phyloP scores from a whole-genome alignment of 1,140 invertebrate genomes.

The Cotesia vestalis region DNA sequence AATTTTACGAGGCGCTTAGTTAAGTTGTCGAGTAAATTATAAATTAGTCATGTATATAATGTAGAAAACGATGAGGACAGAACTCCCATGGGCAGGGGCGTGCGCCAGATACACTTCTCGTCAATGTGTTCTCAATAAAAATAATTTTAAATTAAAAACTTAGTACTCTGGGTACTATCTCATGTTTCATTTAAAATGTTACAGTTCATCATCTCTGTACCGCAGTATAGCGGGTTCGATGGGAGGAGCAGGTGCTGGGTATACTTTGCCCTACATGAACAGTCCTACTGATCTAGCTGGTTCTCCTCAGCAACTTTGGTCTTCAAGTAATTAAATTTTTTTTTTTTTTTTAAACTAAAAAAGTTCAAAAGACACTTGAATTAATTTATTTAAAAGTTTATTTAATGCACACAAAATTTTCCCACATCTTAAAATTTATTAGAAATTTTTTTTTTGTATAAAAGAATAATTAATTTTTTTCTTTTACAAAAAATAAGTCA shows the following conservation, averaged over 20 bases:
- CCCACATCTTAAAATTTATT: neutral
- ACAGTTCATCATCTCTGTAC: slow-evolving; percentile 54
- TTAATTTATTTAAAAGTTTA: neutral
- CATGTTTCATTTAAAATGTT: slow-evolving; percentile 36
- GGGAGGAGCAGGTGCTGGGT: slow-evolving; percentile 41
- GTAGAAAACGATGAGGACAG: neutral
- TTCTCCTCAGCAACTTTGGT: slow-evolving; percentile 53
- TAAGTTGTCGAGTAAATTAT: neutral
- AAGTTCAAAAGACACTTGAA: neutral
- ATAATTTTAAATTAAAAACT: slow-evolving; percentile 25
- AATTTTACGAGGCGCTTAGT: too few species aligned
- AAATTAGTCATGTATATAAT: neutral
- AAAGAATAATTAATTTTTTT: too few species aligned
- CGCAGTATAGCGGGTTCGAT: slow-evolving; percentile 51
- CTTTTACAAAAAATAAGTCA: too few species aligned
- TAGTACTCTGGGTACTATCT: neutral
- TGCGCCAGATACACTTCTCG: slow-evolving; percentile 30
- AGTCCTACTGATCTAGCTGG: slow-evolving; percentile 51
- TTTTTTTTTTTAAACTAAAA: neutral
- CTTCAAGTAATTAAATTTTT: slow-evolving; percentile 45
- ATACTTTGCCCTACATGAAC: slow-evolving; percentile 51
- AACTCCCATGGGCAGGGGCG: slow-evolving; percentile 51
- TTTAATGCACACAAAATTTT: neutral
- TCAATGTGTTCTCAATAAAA: neutral
- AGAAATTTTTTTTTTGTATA: slow-evolving; percentile 21